phyloP scores from a whole-genome alignment of 2,113 vertebrate genomes.

The Otus sunia region DNA sequence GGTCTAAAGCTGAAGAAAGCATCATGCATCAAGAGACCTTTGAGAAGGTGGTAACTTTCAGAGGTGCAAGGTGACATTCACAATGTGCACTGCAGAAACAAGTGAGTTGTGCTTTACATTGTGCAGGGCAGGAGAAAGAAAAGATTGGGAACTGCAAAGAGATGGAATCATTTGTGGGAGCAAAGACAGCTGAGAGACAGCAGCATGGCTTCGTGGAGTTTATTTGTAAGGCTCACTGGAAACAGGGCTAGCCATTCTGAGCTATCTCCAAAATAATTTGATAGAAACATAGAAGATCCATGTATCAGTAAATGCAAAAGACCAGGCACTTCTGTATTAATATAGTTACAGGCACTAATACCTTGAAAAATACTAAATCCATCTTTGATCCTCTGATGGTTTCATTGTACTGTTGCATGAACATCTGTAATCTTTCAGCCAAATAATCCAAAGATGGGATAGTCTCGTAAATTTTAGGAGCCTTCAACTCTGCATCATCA shows the following conservation, averaged over 20 bases:
- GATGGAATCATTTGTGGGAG: neutral
- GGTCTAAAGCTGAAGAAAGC: neutral
- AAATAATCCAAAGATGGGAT: constrained; percentile 76
- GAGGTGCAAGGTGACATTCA: neutral
- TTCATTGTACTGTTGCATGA: constrained; percentile 83
- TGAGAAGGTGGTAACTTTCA: neutral
- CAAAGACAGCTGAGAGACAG: neutral
- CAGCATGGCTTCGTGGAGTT: neutral
- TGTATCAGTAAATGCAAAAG: neutral
- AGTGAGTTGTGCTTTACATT: neutral
- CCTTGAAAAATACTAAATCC: constrained; percentile 87
- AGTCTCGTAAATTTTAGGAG: constrained; percentile 83
- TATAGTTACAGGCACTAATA: constrained; percentile 24
- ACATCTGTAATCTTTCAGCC: constrained; percentile 72
- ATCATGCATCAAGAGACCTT: neutral
- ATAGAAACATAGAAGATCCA: neutral
- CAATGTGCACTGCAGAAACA: neutral
- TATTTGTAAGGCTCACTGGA: neutral
- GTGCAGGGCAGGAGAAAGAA: neutral
- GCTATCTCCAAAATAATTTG: neutral
- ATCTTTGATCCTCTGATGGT: constrained; percentile 76
- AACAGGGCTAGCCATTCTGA: neutral
- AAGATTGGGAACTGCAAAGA: neutral
- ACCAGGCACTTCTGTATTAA: neutral
- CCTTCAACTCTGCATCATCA: constrained; percentile 76